A percentile compares a stretch with the other conserved stretches of the same genome.
These are phyloP conservation scores for Mamestra configurata DNA, from an alignment of 1,140 invertebrate species.

Conservation along the genomic window DNA sequence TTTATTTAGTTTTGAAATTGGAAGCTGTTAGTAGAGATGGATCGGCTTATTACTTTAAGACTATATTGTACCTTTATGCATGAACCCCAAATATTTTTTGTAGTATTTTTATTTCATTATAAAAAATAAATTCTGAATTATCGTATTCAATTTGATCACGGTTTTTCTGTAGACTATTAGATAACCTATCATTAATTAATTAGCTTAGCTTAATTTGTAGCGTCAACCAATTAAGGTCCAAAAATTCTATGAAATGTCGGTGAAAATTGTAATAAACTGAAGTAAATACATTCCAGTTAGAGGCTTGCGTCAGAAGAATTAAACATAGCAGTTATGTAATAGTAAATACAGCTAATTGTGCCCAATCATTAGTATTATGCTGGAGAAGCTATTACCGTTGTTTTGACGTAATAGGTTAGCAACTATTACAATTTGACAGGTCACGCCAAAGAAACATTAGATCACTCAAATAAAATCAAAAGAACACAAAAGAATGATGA, in stretches of 20 bases:
- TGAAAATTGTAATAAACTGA: constrained; percentile 10
- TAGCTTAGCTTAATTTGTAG: neutral
- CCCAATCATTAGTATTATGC: constrained; percentile 47
- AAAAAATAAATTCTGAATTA: too few relatives aligned
- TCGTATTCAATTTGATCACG: too few relatives aligned
- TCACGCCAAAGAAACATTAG: constrained; percentile 44
- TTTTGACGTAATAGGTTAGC: constrained; percentile 54
- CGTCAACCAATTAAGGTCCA: constrained; percentile 7
- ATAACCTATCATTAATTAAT: neutral
- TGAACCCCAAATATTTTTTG: too few relatives aligned
- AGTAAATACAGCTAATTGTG: constrained; percentile 46
- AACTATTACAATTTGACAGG: constrained; percentile 42
- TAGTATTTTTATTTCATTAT: too few relatives aligned
- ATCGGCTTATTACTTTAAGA: too few relatives aligned
- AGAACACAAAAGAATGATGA: neutral
- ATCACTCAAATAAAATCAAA: constrained; percentile 6
- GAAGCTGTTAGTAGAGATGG: too few relatives aligned
- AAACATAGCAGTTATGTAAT: constrained; percentile 38
- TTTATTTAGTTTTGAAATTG: neutral
- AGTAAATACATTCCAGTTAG: constrained; percentile 31
- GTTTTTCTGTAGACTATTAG: neutral
- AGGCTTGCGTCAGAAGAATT: constrained; percentile 36
- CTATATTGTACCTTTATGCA: too few relatives aligned
- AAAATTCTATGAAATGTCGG: constrained; percentile 22
- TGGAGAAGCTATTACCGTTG: constrained; percentile 37